Conservation (phyloP, 2,888 invertebrate genomes). For the Drosophila mercatorum region DNA sequence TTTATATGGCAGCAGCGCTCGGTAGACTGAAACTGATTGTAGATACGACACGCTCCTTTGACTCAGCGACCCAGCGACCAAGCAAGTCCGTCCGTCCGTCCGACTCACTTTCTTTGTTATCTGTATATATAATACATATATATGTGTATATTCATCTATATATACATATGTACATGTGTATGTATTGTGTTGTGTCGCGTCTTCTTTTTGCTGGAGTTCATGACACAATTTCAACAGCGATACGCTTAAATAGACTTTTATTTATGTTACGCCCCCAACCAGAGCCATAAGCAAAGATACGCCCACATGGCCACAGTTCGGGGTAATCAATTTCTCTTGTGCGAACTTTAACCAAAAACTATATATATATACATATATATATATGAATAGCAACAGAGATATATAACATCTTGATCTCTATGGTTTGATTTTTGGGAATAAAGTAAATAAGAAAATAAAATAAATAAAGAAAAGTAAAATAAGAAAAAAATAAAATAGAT, state of each 20-base stretch:
- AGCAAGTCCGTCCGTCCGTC: neutral
- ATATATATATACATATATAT: too few relatives aligned
- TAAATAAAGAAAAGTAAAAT: too few relatives aligned
- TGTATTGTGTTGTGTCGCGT: constrained; percentile 56
- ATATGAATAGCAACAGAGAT: too few relatives aligned
- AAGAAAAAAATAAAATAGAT: too few relatives aligned
- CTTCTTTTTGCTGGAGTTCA: constrained; percentile 71
- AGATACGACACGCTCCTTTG: constrained; percentile 83
- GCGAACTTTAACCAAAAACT: constrained; percentile 26
- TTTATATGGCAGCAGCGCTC: constrained; percentile 56
- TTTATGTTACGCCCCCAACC: constrained; percentile 48
- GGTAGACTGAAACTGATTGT: constrained; percentile 75
- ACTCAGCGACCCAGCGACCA: constrained; percentile 49
- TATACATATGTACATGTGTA: neutral
- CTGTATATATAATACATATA: neutral
- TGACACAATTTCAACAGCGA: constrained; percentile 76
- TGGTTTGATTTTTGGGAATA: neutral
- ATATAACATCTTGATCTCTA: constrained; percentile 5
- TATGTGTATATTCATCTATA: neutral
- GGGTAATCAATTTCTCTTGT: constrained; percentile 33
- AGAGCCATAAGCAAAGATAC: neutral
- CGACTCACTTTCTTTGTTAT: constrained; percentile 47
- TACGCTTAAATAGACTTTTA: constrained; percentile 64
- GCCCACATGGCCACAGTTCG: neutral
- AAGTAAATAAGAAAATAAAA: too few relatives aligned